These are phyloP conservation scores for Octodon degus DNA, from an alignment of 2,113 vertebrate genomes.

Conservation along the genomic window DNA sequence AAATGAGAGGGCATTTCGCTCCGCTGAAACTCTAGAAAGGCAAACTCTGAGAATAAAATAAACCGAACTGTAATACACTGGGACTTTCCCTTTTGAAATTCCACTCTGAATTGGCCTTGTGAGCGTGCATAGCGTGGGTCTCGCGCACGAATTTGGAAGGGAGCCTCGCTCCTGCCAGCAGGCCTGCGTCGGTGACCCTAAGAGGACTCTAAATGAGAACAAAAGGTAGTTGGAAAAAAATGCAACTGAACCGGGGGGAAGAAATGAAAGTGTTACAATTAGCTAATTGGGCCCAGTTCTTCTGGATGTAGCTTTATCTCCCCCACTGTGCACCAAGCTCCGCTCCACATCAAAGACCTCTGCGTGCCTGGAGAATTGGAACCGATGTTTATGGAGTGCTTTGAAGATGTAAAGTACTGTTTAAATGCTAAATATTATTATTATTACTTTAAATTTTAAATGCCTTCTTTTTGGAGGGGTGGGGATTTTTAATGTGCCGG, in stretches of 20 bases:
- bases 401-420: conserved; percentile 80
- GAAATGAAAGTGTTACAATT: conserved; percentile 80
- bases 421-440: conserved; percentile 80
- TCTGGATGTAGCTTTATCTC: conserved; percentile 37
- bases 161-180: neutral
- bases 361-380: conserved; percentile 71
- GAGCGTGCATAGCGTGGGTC: no score
- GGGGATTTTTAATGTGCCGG: conserved; percentile 62
- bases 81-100: neutral
- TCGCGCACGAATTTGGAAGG: neutral
- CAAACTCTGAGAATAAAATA: conserved; percentile 28
- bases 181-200: neutral
- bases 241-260: conserved; percentile 47
- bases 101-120: neutral
- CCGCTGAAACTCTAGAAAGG: neutral
- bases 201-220: conserved; percentile 44
- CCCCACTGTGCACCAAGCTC: conserved; percentile 35
- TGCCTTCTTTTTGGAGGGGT: conserved; percentile 41
- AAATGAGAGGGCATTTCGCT: neutral
- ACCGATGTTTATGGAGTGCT: conserved; percentile 73
- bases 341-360: conserved; percentile 77
- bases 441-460: conserved; percentile 78
- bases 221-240: conserved; percentile 67
- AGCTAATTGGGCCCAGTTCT: conserved; percentile 78
- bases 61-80: neutral